Evolutionary conservation across 2,888 invertebrate species (phyloP).

Genomic region (Latrodectus hesperus): DNA sequence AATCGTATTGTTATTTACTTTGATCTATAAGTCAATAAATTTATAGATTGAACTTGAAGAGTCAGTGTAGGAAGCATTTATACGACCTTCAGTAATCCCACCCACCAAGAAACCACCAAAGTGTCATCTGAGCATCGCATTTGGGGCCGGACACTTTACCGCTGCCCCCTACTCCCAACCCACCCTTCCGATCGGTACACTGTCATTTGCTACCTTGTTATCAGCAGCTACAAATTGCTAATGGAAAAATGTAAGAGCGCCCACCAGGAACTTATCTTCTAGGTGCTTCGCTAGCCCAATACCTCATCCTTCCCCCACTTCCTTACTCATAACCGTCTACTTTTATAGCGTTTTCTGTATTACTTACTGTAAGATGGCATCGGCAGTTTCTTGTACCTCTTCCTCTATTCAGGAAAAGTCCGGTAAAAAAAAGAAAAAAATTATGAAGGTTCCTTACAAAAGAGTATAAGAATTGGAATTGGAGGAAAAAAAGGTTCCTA

Average conservation of each 20-base stretch:
- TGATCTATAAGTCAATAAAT: no score
- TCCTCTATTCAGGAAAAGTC: neutral
- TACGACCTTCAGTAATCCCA: constrained; percentile 25
- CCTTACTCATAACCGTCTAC: neutral
- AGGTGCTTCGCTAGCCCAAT: neutral
- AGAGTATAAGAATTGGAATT: no score
- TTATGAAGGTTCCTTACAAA: no score
- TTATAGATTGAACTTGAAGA: no score
- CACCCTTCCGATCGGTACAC: constrained; percentile 1
- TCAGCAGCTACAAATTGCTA: constrained; percentile 63
- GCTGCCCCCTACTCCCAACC: constrained; percentile 4
- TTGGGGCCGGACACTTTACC: constrained; percentile 41
- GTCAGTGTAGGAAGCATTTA: neutral
- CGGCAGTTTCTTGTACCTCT: neutral
- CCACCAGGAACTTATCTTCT: constrained; percentile 45
- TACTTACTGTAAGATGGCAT: neutral
- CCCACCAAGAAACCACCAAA: constrained; percentile 30
- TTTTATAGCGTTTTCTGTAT: neutral
- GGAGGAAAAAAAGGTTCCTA: no score
- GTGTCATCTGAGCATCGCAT: constrained; percentile 45
- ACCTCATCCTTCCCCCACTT: neutral
- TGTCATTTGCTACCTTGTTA: constrained; percentile 24
- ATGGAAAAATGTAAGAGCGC: constrained; percentile 38
- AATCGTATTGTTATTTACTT: no score
- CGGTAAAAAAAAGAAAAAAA: no score